Conservation (phyloP, 1,140 invertebrate species). For the Sycobia sp. region DNA sequence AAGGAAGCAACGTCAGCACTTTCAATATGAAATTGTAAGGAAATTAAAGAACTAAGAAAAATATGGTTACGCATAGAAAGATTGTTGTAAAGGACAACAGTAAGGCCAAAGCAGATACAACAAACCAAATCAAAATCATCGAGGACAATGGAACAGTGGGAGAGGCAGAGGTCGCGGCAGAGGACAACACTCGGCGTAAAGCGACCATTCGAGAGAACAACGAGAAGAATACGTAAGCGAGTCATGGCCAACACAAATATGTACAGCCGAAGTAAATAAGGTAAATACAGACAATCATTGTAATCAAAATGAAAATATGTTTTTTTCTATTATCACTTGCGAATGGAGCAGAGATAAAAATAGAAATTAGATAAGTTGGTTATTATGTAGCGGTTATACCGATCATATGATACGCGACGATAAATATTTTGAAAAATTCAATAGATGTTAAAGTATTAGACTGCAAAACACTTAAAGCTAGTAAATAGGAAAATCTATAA, state of each 20-base stretch:
- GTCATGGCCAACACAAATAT: conserved; percentile 12
- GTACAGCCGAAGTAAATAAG: conserved; percentile 2
- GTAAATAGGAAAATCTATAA: conserved; percentile 1
- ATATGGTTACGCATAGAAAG: neutral
- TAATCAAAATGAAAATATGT: neutral
- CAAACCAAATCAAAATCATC: too few relatives aligned
- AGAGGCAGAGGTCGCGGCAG: neutral
- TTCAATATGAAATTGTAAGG: conserved; percentile 1
- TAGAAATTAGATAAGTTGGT: too few relatives aligned
- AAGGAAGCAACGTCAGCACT: neutral
- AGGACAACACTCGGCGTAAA: neutral
- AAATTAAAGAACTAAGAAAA: neutral
- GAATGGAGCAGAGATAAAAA: too few relatives aligned
- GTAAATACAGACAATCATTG: too few relatives aligned
- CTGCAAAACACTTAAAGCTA: conserved; percentile 3
- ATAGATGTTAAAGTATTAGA: neutral
- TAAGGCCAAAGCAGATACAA: neutral
- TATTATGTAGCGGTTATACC: conserved; percentile 4
- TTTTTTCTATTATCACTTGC: too few relatives aligned
- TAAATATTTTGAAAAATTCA: neutral
- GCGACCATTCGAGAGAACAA: neutral
- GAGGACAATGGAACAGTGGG: neutral
- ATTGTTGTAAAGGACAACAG: neutral
- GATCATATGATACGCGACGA: neutral
- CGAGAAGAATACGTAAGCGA: neutral